These are phyloP conservation scores for Stramonita haemastoma DNA, from an alignment of 2,888 invertebrate species.

Conservation along the genomic window DNA sequence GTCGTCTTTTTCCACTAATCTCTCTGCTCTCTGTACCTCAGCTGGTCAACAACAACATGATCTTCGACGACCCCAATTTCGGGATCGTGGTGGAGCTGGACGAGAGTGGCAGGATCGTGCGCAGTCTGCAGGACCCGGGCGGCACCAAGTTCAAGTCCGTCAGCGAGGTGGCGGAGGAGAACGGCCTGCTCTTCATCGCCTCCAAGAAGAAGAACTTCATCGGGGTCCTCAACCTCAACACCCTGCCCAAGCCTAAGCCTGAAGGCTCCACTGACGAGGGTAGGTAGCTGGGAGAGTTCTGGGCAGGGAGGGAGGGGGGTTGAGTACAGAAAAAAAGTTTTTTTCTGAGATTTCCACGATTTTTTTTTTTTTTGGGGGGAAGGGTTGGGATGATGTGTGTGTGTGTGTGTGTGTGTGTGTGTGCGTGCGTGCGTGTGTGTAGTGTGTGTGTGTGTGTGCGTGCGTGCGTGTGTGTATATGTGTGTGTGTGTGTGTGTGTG, in stretches of 20 bases:
- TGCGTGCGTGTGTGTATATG: neutral
- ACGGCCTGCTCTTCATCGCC: constrained; percentile 33
- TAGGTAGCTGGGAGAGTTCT: no score
- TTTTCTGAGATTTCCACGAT: no score
- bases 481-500: neutral
- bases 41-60: constrained; percentile 29
- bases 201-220: constrained; percentile 40
- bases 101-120: constrained; percentile 39
- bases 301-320: no score
- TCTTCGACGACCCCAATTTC: constrained; percentile 38
- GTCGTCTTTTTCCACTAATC: neutral
- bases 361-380: neutral
- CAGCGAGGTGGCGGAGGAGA: constrained; percentile 41
- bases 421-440: no score
- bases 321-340: no score
- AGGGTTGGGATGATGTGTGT: neutral
- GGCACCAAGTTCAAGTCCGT: constrained; percentile 38
- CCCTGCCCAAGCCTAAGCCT: constrained; percentile 15
- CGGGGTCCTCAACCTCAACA: constrained; percentile 31
- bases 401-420: constrained; percentile 10
- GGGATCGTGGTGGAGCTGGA: constrained; percentile 49
- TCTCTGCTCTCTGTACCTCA: neutral
- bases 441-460: neutral
- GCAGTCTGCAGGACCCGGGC: constrained; percentile 45
- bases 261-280: neutral